Conservation (phyloP, 2,797 vertebrate species). For the Pipistrellus kuhlii region DNA sequence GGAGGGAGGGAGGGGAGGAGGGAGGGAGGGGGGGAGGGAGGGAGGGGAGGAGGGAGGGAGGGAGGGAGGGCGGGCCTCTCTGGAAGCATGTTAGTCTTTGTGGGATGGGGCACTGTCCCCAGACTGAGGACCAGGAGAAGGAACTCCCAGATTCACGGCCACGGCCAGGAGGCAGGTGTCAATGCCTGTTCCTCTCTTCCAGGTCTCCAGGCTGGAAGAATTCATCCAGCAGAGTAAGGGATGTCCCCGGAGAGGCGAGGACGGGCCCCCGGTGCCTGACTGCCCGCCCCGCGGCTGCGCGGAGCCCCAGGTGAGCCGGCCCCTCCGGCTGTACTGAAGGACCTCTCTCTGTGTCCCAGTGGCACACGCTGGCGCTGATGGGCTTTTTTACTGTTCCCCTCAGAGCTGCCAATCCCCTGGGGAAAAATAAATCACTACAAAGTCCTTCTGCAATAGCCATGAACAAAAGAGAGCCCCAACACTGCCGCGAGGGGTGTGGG, state of each 20-base stretch:
- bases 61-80: neutral
- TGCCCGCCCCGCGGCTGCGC: neutral
- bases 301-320: constrained; percentile 57
- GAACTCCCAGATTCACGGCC: neutral
- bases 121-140: neutral
- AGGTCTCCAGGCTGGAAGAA: constrained; percentile 77
- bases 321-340: constrained; percentile 16
- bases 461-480: constrained; percentile 45
- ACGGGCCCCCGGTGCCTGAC: constrained; percentile 21
- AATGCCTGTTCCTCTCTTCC: neutral
- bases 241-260: neutral
- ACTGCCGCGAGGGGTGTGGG: neutral
- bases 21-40: too few species aligned
- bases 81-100: neutral
- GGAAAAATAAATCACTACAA: neutral
- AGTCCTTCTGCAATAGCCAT: constrained; percentile 59
- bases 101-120: neutral
- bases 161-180: neutral
- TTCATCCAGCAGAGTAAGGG: constrained; percentile 76
- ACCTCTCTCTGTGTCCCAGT: neutral
- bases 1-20: too few species aligned
- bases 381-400: neutral
- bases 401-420: constrained; percentile 44
- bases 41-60: too few species aligned
- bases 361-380: neutral